Conservation (phyloP, 2,888 invertebrate genomes). For the Ochropacha duplaris region DNA sequence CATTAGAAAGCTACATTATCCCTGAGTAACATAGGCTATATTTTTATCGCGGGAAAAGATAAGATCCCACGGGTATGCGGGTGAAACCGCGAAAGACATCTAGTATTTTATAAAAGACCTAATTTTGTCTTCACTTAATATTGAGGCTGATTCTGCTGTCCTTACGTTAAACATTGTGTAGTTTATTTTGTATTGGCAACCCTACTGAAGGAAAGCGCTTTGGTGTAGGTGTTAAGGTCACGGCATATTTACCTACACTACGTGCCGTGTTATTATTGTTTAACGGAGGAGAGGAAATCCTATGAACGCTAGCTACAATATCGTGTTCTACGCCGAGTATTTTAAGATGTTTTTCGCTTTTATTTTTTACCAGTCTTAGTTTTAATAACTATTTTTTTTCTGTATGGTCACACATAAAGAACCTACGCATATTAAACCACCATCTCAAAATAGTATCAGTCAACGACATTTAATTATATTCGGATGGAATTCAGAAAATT, state of each 20-base stretch:
- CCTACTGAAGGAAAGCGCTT: not conserved
- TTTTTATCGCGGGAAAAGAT: no score
- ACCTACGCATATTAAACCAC: no score
- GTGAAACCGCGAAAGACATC: no score
- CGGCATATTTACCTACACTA: not conserved
- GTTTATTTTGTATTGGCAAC: constrained; percentile 1
- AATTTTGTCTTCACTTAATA: no score
- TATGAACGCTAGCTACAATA: not conserved
- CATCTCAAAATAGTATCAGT: no score
- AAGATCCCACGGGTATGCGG: no score
- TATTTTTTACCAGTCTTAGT: not conserved
- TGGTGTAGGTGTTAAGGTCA: constrained; percentile 3
- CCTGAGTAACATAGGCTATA: no score
- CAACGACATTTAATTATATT: not conserved
- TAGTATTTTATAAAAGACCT: no score
- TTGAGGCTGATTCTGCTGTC: no score
- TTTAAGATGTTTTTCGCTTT: not conserved
- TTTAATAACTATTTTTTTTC: no score
- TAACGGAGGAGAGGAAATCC: not conserved
- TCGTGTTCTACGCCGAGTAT: not conserved
- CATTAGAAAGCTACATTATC: no score
- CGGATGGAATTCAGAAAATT: not conserved
- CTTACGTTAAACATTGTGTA: not conserved
- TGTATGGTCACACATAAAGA: no score
- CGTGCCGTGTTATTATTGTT: constrained; percentile 1